Percentiles rank a stretch among this genome's conserved stretches.
Evolutionary conservation across 2,113 vertebrate species (phyloP).

Genomic region (Fregetta grallaria): DNA sequence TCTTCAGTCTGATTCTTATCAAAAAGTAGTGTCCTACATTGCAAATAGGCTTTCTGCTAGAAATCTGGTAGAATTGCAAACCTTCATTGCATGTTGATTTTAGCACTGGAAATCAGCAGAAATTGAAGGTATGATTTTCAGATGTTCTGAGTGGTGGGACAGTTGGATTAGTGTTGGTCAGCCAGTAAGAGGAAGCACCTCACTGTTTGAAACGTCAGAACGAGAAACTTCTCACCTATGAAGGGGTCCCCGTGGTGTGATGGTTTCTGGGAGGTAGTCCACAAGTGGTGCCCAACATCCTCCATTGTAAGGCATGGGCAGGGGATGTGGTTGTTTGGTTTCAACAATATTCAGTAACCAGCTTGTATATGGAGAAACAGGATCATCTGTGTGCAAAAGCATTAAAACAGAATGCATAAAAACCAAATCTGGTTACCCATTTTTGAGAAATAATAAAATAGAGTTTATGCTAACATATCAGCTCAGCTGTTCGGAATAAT

Average conservation of each 20-base stretch:
- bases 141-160: background rate
- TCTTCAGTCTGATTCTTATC: background rate
- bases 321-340: conserved; percentile 89
- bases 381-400: conserved; percentile 79
- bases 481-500: background rate
- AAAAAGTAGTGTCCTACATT: background rate
- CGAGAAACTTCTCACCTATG: conserved; percentile 81
- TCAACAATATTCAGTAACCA: conserved; percentile 93
- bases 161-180: background rate
- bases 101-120: background rate
- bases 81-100: background rate
- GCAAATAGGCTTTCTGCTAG: background rate
- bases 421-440: background rate
- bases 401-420: background rate
- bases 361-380: conserved; percentile 91
- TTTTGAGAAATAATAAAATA: background rate
- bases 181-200: background rate
- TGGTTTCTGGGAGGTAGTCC: conserved; percentile 96
- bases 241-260: conserved; percentile 91
- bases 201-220: background rate
- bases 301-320: conserved; percentile 95
- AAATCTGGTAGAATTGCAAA: background rate
- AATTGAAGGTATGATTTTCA: background rate
- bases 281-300: conserved; percentile 98
- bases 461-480: background rate